phyloP scores from a whole-genome alignment of 2,888 invertebrate species.

The Nematopogon swammerdamellus region DNA sequence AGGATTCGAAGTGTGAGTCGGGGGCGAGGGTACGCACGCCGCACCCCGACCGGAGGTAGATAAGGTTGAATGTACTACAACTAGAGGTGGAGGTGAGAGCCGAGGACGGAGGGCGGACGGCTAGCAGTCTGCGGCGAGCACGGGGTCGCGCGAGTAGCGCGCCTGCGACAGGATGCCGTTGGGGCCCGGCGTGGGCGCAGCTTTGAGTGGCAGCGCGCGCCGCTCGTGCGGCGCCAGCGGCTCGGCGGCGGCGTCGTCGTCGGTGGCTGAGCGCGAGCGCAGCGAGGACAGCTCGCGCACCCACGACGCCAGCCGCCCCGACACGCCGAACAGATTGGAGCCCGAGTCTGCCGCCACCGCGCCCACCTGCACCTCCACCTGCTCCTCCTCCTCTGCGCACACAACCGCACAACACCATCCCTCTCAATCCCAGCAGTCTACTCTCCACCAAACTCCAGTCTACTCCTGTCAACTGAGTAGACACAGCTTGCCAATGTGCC shows the following conservation, averaged over 20 bases:
- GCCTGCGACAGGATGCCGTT: slow-evolving; percentile 2
- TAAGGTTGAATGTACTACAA: slow-evolving; percentile 13
- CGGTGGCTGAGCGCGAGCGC: slow-evolving; percentile 17
- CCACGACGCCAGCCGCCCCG: slow-evolving; percentile 48
- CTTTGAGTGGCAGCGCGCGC: slow-evolving; percentile 20
- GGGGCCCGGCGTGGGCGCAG: slow-evolving; percentile 14
- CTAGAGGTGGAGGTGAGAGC: slow-evolving; percentile 7
- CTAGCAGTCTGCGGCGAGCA: slow-evolving; percentile 16
- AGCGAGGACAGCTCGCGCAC: slow-evolving; percentile 47
- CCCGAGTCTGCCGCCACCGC: slow-evolving; percentile 46
- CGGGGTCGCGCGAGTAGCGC: slow-evolving; percentile 11
- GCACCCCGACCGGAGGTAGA: slow-evolving; percentile 14
- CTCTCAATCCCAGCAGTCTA: neutral
- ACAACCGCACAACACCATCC: slow-evolving; percentile 4
- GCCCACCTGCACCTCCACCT: slow-evolving; percentile 42
- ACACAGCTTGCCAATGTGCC: too few relatives aligned
- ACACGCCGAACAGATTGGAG: slow-evolving; percentile 49
- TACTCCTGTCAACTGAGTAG: too few relatives aligned
- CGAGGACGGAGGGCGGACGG: neutral
- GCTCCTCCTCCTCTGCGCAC: slow-evolving; percentile 35
- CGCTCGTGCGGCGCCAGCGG: slow-evolving; percentile 31
- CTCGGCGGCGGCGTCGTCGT: slow-evolving; percentile 18
- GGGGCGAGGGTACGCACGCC: slow-evolving; percentile 20
- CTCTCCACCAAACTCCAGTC: too few relatives aligned
- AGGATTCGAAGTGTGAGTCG: slow-evolving; percentile 41